phyloP scores from a whole-genome alignment of 2,888 invertebrate genomes.

The Drosophila neutralis region DNA sequence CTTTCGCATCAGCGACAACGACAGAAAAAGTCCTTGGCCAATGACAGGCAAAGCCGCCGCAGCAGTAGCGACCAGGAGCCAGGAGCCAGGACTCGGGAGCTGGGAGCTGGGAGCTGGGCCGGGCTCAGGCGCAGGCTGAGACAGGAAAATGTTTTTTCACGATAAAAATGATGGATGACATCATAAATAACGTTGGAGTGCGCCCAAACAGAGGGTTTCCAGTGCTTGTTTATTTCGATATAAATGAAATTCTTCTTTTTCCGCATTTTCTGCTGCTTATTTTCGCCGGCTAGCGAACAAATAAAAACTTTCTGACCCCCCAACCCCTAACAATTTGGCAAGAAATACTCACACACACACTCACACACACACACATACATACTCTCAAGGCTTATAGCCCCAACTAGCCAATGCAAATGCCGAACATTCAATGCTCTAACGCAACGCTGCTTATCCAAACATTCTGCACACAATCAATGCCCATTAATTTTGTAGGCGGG shows the following conservation, averaged over 20 bases:
- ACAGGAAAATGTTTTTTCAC: constrained; percentile 85
- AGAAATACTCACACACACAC: constrained; percentile 34
- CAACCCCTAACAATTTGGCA: constrained; percentile 58
- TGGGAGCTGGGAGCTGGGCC: constrained; percentile 26
- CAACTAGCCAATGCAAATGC: constrained; percentile 64
- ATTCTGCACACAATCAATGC: constrained; percentile 57
- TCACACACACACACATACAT: constrained; percentile 6
- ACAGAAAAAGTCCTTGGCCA: constrained; percentile 83
- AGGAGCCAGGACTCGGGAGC: constrained; percentile 28
- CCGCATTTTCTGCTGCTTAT: constrained; percentile 61
- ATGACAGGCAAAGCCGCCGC: constrained; percentile 74
- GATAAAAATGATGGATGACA: constrained; percentile 86
- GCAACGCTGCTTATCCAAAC: constrained; percentile 35
- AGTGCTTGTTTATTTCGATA: constrained; percentile 85
- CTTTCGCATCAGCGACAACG: constrained; percentile 68
- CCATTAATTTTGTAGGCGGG: constrained; percentile 44
- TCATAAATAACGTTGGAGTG: constrained; percentile 85
- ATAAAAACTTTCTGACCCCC: constrained; percentile 55
- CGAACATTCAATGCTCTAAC: constrained; percentile 70
- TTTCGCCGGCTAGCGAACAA: constrained; percentile 61
- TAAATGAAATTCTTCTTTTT: constrained; percentile 80
- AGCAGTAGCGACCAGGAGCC: constrained; percentile 36
- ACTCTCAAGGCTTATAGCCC: constrained; percentile 2
- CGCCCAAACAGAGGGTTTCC: constrained; percentile 84
- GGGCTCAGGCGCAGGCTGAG: constrained; percentile 76